These are phyloP conservation scores for Euborellia annulipes DNA, from an alignment of 1,140 invertebrate genomes.

Conservation along the genomic window DNA sequence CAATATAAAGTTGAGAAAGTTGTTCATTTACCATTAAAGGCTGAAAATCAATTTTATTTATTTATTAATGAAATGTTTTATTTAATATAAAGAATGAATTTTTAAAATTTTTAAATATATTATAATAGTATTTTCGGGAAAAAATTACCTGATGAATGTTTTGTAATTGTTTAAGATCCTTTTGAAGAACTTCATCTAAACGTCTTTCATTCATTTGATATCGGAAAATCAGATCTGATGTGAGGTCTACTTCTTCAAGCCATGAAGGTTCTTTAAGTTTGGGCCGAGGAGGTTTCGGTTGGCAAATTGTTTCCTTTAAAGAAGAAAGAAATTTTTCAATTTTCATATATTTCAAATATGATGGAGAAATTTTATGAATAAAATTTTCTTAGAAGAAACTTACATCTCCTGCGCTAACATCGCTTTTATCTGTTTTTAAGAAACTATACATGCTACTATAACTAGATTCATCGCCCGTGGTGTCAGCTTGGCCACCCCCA, in stretches of 20 bases:
- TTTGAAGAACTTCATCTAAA: conserved; percentile 42
- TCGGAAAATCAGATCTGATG: conserved; percentile 46
- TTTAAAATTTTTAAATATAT: not conserved
- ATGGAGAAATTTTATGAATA: too few species aligned
- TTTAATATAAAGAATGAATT: conserved; percentile 8
- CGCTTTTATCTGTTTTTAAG: conserved; percentile 20
- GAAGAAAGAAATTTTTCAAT: too few species aligned
- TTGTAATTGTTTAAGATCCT: conserved; percentile 42
- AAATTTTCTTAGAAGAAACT: too few species aligned
- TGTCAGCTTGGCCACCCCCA: conserved; percentile 13
- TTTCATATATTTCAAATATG: too few species aligned
- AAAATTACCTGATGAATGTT: conserved; percentile 35
- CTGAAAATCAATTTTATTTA: conserved; percentile 27
- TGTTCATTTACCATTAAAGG: conserved; percentile 55
- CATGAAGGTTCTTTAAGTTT: conserved; percentile 37
- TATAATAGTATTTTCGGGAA: conserved; percentile 1
- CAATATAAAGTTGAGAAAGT: conserved; percentile 48
- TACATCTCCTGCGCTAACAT: conserved; percentile 1
- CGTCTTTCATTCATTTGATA: conserved; percentile 45
- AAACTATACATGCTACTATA: conserved; percentile 31
- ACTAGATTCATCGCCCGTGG: conserved; percentile 25
- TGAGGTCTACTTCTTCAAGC: conserved; percentile 42
- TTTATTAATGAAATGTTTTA: not conserved
- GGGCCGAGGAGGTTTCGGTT: not conserved
- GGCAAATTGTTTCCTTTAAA: not conserved